Conservation (phyloP, 2,113 vertebrate genomes). For the Macquaria australasica region DNA sequence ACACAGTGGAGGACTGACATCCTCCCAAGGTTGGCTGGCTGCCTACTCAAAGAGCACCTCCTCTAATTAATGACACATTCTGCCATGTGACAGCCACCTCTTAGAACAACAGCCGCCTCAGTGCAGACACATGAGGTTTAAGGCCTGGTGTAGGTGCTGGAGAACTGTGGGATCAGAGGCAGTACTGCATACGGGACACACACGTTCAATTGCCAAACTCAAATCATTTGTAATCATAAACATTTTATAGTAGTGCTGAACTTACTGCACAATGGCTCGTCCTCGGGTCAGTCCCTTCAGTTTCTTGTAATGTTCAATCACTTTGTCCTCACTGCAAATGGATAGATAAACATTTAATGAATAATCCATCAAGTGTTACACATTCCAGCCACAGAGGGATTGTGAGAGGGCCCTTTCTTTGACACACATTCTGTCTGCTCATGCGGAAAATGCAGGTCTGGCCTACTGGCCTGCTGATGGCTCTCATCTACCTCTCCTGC, state of each 20-base stretch:
- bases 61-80: conserved; percentile 73
- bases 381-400: conserved; percentile 49
- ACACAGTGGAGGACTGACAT: conserved; percentile 44
- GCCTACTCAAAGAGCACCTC: conserved; percentile 50
- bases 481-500: conserved; percentile 59
- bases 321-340: conserved; percentile 93
- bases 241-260: conserved; percentile 49
- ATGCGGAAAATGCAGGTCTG: conserved; percentile 82
- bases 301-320: conserved; percentile 93
- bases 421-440: conserved; percentile 67
- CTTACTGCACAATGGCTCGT: conserved; percentile 97
- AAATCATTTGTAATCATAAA: not conserved
- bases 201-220: conserved; percentile 3
- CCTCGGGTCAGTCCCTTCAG: conserved; percentile 94
- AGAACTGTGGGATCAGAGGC: not conserved
- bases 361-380: conserved; percentile 64
- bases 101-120: conserved; percentile 41
- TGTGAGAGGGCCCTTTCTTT: conserved; percentile 53
- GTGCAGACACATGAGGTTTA: conserved; percentile 12
- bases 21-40: conserved; percentile 40
- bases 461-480: conserved; percentile 71
- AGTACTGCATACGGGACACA: not conserved
- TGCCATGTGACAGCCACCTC: conserved; percentile 54
- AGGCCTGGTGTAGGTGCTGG: not conserved
- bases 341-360: conserved; percentile 67